Percentiles rank a stretch among this genome's conserved stretches.
Evolutionary conservation across 2,113 vertebrate species (phyloP).

Genomic region (Clarias batrachus): DNA sequence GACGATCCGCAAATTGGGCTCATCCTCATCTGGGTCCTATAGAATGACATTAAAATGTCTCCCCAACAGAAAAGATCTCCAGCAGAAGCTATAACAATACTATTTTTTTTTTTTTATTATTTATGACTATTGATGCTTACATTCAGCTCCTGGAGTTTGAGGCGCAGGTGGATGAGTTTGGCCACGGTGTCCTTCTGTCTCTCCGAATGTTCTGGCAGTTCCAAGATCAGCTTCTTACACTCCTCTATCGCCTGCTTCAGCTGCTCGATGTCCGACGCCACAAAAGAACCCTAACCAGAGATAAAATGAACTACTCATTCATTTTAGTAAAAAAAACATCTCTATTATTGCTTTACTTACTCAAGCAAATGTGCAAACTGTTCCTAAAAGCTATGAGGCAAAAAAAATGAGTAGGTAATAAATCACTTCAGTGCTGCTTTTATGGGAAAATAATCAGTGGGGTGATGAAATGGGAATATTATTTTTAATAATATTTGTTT

Average conservation of each 20-base stretch:
- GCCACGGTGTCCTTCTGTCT: constrained; percentile 92
- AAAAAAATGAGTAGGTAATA: background rate
- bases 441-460: background rate
- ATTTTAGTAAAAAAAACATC: background rate
- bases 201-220: constrained; percentile 91
- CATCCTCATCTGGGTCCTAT: constrained; percentile 91
- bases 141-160: constrained; percentile 96
- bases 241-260: constrained; percentile 89
- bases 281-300: constrained; percentile 80
- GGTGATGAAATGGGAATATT: background rate
- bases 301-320: background rate
- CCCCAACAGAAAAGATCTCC: background rate
- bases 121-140: constrained; percentile 58
- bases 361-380: background rate
- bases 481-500: background rate
- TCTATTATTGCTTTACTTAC: background rate
- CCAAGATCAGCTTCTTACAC: constrained; percentile 87
- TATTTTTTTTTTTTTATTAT: background rate
- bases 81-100: background rate
- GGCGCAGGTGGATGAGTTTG: constrained; percentile 92
- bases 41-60: background rate
- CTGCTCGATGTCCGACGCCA: constrained; percentile 85
- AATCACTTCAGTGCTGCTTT: background rate
- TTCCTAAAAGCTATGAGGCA: background rate
- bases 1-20: constrained; percentile 86